Evolutionary conservation across 2,888 invertebrate genomes (phyloP).

Genomic region (Elmis aenea): DNA sequence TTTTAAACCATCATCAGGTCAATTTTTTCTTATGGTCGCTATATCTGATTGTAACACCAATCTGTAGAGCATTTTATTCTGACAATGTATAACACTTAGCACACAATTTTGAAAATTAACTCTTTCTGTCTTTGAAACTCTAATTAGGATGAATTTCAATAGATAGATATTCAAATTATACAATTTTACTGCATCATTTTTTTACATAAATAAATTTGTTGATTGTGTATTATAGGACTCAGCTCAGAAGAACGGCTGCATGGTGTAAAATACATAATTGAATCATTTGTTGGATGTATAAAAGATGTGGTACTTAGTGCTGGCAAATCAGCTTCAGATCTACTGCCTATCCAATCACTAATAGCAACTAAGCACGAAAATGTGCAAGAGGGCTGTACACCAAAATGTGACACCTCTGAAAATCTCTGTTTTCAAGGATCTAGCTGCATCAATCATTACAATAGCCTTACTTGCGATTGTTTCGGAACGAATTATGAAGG

Average conservation of each 20-base stretch:
- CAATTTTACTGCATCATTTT: too few species aligned
- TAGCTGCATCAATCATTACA: slow-evolving; percentile 87
- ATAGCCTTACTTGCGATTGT: slow-evolving; percentile 85
- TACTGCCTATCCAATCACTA: slow-evolving; percentile 74
- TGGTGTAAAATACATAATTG: slow-evolving; percentile 87
- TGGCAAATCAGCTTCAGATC: slow-evolving; percentile 78
- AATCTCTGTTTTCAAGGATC: slow-evolving; percentile 86
- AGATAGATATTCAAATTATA: too few species aligned
- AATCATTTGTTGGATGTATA: slow-evolving; percentile 89
- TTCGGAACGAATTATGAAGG: slow-evolving; percentile 91
- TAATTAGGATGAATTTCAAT: too few species aligned
- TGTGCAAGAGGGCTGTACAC: slow-evolving; percentile 81
- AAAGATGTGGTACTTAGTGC: slow-evolving; percentile 81
- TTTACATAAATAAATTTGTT: too few species aligned
- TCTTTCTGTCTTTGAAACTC: too few species aligned
- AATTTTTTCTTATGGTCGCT: too few species aligned
- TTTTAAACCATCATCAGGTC: too few species aligned
- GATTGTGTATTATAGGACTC: slow-evolving; percentile 63
- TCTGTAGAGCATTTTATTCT: too few species aligned
- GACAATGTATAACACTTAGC: too few species aligned
- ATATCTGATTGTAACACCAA: too few species aligned
- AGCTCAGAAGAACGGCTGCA: slow-evolving; percentile 85
- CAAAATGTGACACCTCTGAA: slow-evolving; percentile 74
- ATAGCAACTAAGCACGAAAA: slow-evolving; percentile 87
- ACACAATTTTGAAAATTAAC: too few species aligned